phyloP scores from a whole-genome alignment of 2,888 invertebrate species.

The Pristionchus japonicus region DNA sequence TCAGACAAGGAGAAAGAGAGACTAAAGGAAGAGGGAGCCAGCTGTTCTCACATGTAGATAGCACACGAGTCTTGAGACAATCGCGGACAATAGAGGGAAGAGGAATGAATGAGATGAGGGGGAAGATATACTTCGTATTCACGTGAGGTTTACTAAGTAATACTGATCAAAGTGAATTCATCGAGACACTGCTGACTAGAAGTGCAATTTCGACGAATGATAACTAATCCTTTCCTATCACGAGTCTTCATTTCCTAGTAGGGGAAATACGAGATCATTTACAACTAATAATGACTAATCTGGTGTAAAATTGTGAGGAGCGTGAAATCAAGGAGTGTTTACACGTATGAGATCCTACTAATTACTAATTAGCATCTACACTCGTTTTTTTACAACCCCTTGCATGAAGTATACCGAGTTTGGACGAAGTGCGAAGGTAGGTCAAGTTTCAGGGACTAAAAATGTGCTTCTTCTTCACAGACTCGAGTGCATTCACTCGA shows the following conservation, averaged over 20 bases:
- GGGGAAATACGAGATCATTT: too few species aligned
- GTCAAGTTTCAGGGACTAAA: not conserved
- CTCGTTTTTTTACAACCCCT: too few species aligned
- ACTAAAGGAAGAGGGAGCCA: not conserved
- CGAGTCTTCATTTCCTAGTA: not conserved
- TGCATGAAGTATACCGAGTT: too few species aligned
- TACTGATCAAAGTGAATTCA: not conserved
- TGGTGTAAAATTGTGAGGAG: too few species aligned
- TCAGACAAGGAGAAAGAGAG: not conserved
- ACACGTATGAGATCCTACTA: too few species aligned
- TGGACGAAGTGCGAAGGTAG: not conserved
- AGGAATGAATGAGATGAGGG: not conserved
- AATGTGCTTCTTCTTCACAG: not conserved
- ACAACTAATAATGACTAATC: not conserved
- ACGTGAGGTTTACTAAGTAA: not conserved
- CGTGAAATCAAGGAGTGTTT: too few species aligned
- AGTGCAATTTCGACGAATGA: not conserved
- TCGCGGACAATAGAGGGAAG: not conserved
- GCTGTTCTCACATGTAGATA: slow-evolving; percentile 39
- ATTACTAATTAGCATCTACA: too few species aligned
- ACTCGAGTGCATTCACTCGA: not conserved
- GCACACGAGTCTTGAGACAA: slow-evolving; percentile 10
- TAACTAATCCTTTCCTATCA: not conserved
- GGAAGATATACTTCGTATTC: not conserved
- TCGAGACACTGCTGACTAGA: not conserved